Evolutionary conservation across 2,888 invertebrate genomes (phyloP), one percentile per base, ranked within the genome.

Genomic region (Pandemis heparana): DNA sequence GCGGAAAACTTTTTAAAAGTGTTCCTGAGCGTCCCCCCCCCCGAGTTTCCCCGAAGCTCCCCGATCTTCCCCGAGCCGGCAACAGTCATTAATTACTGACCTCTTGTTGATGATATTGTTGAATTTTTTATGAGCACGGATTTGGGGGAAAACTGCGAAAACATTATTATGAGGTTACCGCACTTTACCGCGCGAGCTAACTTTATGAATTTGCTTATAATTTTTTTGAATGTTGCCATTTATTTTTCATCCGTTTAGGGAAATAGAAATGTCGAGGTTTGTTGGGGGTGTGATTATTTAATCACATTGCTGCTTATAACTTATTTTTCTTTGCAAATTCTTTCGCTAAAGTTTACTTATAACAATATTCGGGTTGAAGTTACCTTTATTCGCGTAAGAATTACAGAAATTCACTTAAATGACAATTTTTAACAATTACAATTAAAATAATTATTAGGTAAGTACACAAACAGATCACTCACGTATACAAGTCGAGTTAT

Each of bases 1-100:
- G 85, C 87, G 89, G 86, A 77, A 89, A 93, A 92, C 86, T 92
- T 93, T 88, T 89, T 89, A 88, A 92, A 92, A 93, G 90, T 93
- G 92, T 91, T 92, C 86, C 87, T n/a, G 23, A 2, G 23, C 23
- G 23, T 32, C 12, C 7, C 83, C 81, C 80, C 77, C 80, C 80
- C 83, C 85, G 83, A 88, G 85, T 84, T 81, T 81, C 82, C 82
- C 79, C 79, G 82, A 83, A 76, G 78, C 78, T 59, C 76, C 78
- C 74, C 76, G 71, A 77, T 75, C 77, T 63, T 51, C 71, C 80
- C 76, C 79, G 77, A 77, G 76, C 77, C 72, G 75, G 76, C 77
- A 69, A 62, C 71, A 72, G 66, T 78, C 82, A 83, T 83, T 92
- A 92, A 92, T 92, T 91, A 90, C 90, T 83, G 84, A 84, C 87